A percentile compares a stretch with the other conserved stretches of the same genome.
phyloP scores from a whole-genome alignment of 1,140 invertebrate species.

The Lasioglossum baleicum region DNA sequence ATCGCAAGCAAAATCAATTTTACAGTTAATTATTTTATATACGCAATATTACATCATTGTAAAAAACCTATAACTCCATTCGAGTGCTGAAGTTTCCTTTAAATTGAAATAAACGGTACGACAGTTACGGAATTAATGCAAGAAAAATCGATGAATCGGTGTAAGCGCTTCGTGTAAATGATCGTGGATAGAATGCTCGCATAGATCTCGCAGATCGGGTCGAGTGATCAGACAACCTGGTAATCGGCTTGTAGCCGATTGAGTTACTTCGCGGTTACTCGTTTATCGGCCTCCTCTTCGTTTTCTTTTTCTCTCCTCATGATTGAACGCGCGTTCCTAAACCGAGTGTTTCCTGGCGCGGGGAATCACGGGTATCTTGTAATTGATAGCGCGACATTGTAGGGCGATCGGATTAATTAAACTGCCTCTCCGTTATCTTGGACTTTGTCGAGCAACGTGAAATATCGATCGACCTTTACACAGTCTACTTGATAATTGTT shows the following conservation, averaged over 20 bases:
- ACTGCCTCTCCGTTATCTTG: neutral
- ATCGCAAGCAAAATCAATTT: too few relatives aligned
- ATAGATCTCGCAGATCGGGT: neutral
- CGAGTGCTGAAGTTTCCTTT: neutral
- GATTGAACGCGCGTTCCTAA: neutral
- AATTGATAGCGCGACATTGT: constrained; percentile 16
- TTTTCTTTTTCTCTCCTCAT: neutral
- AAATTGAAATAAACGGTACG: neutral
- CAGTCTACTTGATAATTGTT: too few relatives aligned
- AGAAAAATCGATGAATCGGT: constrained; percentile 9
- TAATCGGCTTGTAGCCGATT: constrained; percentile 28
- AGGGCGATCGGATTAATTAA: constrained; percentile 27
- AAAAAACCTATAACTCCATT: neutral
- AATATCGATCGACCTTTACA: too few relatives aligned
- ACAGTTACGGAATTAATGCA: neutral
- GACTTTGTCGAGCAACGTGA: neutral
- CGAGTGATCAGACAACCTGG: constrained; percentile 26
- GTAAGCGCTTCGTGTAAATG: neutral
- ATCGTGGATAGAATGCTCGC: constrained; percentile 3
- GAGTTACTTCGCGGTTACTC: constrained; percentile 31
- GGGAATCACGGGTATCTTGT: constrained; percentile 7
- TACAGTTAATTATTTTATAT: too few relatives aligned
- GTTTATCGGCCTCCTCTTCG: constrained; percentile 1
- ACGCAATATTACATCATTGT: too few relatives aligned
- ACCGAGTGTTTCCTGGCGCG: neutral